Base-by-base conservation (phyloP, 1,140 invertebrate genomes). In the Drosophila rufa region DNA sequence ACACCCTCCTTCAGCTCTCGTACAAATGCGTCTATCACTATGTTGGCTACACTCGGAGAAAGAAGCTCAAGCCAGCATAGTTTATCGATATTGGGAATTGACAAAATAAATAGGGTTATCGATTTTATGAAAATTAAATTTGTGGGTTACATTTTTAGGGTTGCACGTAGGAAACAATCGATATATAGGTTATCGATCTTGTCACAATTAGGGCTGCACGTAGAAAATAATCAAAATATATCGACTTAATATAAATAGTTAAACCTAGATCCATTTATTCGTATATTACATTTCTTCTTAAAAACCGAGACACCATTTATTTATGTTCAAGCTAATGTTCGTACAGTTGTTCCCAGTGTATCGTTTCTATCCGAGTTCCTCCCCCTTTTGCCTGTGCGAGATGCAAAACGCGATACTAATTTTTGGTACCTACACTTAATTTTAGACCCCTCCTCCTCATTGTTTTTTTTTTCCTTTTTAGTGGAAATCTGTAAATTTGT, bases 401-500 rank as follows among this genome's bases (percentile, higher is more conserved):
- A 83, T 83, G 75, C 71, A 87, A 70, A 86, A 73, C 64, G 69
- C 62, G 78, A 90, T 84, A 84, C 85, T 84, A 90, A 81, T 89
- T 87, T 90, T 89, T 89, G 84, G 84, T 87, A 79, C 69, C 82
- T 68, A 86, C 80, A 87, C 77, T 90, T 89, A 87, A 89, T 87
- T 87, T 83, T 14, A 4, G 27, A 30, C 43, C 74, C 30, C 46
- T 25, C 50, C 17, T 38, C n/a, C 62, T 62, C 42, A 15, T 55
- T 19, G 12, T 53, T 38, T 14, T 14, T 55, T 58, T 78, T 58
- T 78, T 69, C 69, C 68, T 82, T 73, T 67, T 58, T 89, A 89
- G 89, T 89, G 84, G 65, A 89, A 89, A 89, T 89, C 84, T 89
- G 84, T 89, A 89, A 87, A 87, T 87, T 87, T 89, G 83, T 87